Evolutionary conservation across 2,113 vertebrate species (phyloP).

Genomic region (Mustelus asterias): DNA sequence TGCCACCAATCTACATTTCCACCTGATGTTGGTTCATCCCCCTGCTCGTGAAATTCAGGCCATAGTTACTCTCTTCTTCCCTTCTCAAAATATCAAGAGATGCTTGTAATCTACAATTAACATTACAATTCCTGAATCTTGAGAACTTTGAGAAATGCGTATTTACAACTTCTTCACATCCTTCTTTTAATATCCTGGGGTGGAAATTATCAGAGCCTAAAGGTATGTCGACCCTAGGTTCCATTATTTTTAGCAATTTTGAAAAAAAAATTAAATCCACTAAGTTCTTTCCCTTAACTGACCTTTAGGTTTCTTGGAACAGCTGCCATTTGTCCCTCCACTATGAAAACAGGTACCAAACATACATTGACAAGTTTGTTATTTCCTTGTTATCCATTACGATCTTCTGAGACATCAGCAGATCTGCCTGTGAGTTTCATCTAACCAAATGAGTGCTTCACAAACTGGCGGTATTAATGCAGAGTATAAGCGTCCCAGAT

Average conservation of each 20-base stretch:
- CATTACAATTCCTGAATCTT: not conserved
- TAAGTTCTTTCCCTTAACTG: not conserved
- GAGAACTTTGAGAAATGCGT: not conserved
- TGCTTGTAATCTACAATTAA: not conserved
- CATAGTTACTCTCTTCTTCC: not conserved
- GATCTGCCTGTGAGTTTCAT: not conserved
- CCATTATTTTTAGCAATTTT: not conserved
- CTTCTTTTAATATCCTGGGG: not conserved
- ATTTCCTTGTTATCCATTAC: not conserved
- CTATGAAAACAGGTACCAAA: not conserved
- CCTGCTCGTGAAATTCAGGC: not conserved
- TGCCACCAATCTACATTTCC: too few relatives aligned
- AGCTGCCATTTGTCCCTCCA: not conserved
- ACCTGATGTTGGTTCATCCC: not conserved
- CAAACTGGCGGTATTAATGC: not conserved
- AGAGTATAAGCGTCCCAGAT: not conserved
- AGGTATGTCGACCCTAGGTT: not conserved
- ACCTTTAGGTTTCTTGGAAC: not conserved
- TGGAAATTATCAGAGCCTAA: not conserved
- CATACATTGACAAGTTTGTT: not conserved
- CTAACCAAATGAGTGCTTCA: not conserved
- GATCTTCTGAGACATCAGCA: not conserved
- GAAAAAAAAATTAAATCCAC: not conserved
- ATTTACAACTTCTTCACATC: too few relatives aligned
- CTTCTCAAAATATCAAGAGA: not conserved